Evolutionary conservation across 2,888 invertebrate genomes (phyloP).

Genomic region (Chrysolina haemoptera): DNA sequence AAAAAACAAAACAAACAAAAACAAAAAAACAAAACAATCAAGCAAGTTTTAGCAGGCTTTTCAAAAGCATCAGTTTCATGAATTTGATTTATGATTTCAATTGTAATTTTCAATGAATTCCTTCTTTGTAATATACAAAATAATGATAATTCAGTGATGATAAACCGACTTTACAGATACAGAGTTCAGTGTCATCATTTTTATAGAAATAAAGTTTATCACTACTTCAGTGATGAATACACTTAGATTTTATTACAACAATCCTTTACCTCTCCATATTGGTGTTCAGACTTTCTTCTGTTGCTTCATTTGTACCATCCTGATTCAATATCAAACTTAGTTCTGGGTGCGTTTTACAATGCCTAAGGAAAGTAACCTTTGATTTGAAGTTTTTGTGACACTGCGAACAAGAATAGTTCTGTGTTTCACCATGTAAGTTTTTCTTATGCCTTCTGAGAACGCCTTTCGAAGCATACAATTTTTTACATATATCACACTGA

Average conservation of each 20-base stretch:
- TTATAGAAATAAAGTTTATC: no score
- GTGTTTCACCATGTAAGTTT: slow-evolving; percentile 73
- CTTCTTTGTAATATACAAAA: no score
- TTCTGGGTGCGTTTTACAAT: slow-evolving; percentile 72
- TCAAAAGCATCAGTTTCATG: no score
- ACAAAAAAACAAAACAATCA: no score
- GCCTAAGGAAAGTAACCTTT: slow-evolving; percentile 74
- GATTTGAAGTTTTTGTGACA: slow-evolving; percentile 75
- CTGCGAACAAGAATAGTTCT: slow-evolving; percentile 73
- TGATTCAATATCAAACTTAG: slow-evolving; percentile 65
- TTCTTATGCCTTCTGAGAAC: slow-evolving; percentile 65
- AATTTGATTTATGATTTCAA: no score
- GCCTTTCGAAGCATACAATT: slow-evolving; percentile 63
- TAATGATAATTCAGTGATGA: no score
- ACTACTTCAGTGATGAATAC: no score
- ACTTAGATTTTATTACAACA: not conserved
- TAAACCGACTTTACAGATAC: no score
- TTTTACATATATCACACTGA: slow-evolving; percentile 64
- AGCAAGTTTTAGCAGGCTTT: no score
- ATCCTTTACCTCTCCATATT: slow-evolving; percentile 70
- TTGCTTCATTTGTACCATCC: slow-evolving; percentile 72
- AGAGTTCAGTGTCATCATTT: no score
- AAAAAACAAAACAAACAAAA: no score
- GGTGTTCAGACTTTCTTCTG: slow-evolving; percentile 74
- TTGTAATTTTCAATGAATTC: no score